Conservation (phyloP, 2,888 invertebrate species). For the Allygus modestus region DNA sequence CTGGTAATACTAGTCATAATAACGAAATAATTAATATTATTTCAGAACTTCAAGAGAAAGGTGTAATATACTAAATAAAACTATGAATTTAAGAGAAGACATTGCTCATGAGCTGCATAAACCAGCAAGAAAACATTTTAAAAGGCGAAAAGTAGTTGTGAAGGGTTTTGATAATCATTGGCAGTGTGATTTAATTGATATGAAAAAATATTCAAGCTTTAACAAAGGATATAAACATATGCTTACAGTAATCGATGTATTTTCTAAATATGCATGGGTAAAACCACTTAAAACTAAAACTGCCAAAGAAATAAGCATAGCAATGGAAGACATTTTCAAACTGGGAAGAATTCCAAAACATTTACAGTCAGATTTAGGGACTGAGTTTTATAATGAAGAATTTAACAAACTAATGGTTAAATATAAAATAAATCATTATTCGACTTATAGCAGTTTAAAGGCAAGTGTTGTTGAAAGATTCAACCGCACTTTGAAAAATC, state of each 20-base stretch:
- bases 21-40: slow-evolving; percentile 2
- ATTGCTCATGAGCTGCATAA: neutral
- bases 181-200: neutral
- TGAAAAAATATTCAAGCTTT: neutral
- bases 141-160: neutral
- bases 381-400: neutral
- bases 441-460: neutral
- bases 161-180: neutral
- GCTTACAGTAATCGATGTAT: neutral
- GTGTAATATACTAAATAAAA: neutral
- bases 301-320: neutral
- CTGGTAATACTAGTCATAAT: neutral
- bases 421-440: neutral
- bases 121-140: neutral
- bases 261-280: neutral
- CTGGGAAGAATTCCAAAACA: neutral
- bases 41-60: neutral
- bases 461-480: neutral
- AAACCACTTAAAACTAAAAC: neutral
- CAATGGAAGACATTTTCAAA: neutral
- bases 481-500: neutral
- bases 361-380: neutral
- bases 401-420: slow-evolving; percentile 4
- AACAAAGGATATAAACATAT: neutral
- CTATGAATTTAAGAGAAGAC: neutral